Conservation (phyloP, 2,888 invertebrate species). For the Seladonia tumulorum region DNA sequence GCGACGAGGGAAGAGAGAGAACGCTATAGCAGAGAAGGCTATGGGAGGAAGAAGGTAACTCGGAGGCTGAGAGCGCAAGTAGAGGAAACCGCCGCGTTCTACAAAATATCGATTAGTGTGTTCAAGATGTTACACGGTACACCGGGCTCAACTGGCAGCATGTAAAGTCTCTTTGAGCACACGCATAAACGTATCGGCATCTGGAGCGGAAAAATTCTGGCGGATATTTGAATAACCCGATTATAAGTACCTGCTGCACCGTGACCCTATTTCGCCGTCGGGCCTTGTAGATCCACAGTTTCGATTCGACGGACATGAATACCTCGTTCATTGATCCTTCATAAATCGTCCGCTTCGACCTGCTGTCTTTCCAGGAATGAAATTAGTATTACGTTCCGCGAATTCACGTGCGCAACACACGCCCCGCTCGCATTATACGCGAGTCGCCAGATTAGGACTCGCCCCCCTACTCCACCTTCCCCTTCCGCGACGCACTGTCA, state of each 20-base stretch:
- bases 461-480: too few relatives aligned
- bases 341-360: neutral
- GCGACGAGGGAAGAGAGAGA: neutral
- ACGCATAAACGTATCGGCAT: conserved; percentile 50
- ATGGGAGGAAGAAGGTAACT: neutral
- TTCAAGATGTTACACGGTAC: conserved; percentile 57
- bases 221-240: conserved; percentile 54
- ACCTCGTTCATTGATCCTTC: conserved; percentile 7
- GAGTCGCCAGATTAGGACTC: too few relatives aligned
- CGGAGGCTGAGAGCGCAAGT: neutral
- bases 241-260: conserved; percentile 23
- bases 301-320: neutral
- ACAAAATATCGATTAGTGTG: conserved; percentile 59
- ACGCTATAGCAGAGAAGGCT: too few relatives aligned
- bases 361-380: neutral
- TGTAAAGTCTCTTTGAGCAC: conserved; percentile 52
- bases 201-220: conserved; percentile 49
- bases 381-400: conserved; percentile 3
- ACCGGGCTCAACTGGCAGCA: conserved; percentile 27
- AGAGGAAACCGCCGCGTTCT: conserved; percentile 1
- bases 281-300: neutral
- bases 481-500: too few relatives aligned
- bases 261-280: conserved; percentile 12
- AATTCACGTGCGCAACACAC: neutral
- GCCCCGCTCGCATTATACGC: neutral